Evolutionary conservation across 92 coral and sea anemone species (phyloP).

Genomic region (Phenganax subtilis): DNA sequence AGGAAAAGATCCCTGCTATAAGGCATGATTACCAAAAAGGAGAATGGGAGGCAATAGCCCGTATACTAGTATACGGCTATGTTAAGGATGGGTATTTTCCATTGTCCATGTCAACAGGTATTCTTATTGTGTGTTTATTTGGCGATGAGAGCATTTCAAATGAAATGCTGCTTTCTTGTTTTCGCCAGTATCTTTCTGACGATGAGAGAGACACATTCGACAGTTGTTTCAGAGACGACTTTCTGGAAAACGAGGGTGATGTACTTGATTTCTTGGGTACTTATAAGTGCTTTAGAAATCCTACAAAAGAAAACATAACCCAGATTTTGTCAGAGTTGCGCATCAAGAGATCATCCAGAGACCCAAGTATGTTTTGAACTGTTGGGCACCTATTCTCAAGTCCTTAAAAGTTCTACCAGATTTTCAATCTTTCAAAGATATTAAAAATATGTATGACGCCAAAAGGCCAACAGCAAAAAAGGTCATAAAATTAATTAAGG

Average conservation of each 20-base stretch:
- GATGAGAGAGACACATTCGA: conserved; percentile 7
- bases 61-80: not conserved
- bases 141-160: not conserved
- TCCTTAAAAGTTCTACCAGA: not conserved
- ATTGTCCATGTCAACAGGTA: not conserved
- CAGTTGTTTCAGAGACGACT: not conserved
- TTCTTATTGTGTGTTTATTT: not conserved
- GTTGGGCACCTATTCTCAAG: not conserved
- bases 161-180: not conserved
- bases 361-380: not conserved
- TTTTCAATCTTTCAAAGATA: not conserved
- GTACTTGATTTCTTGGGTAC: not conserved
- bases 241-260: not conserved
- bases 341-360: conserved; percentile 2
- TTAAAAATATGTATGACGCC: conserved; percentile 5
- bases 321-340: conserved; percentile 6
- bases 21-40: too few species aligned
- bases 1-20: too few species aligned
- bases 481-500: conserved; percentile 26
- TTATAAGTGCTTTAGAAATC: conserved; percentile 1
- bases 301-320: not conserved
- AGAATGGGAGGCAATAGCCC: not conserved
- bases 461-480: conserved; percentile 33
- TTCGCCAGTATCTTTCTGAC: not conserved
- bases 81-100: conserved; percentile 6